Evolutionary conservation across 35 echinoderm and acorn worm species (phyloP).

Genomic region (Stichopus chloronotus): DNA sequence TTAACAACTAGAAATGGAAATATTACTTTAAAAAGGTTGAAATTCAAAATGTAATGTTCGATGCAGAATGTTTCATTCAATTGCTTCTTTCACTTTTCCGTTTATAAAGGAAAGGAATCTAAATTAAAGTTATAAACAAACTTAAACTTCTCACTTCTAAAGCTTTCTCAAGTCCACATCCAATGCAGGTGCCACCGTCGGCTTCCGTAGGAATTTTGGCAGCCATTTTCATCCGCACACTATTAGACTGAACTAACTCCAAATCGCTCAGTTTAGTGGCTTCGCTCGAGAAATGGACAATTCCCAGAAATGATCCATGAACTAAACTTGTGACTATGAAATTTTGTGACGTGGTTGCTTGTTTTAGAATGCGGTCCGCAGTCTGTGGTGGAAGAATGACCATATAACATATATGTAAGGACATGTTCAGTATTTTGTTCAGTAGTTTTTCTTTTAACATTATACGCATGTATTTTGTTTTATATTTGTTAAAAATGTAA

Average conservation of each 20-base stretch:
- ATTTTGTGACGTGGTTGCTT: background rate
- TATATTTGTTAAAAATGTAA: too few relatives aligned
- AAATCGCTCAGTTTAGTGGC: background rate
- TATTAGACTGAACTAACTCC: background rate
- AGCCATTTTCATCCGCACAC: background rate
- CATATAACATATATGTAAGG: background rate
- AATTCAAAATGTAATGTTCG: too few relatives aligned
- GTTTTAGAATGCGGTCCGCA: background rate
- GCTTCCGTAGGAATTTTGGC: background rate
- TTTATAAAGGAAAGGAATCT: too few relatives aligned
- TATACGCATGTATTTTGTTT: too few relatives aligned
- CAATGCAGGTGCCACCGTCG: background rate
- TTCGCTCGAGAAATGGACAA: constrained; percentile 1
- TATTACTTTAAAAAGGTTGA: too few relatives aligned
- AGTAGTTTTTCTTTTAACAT: too few relatives aligned
- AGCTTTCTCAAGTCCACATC: constrained; percentile 20
- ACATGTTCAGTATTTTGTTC: too few relatives aligned
- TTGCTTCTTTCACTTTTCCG: too few relatives aligned
- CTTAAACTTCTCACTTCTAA: background rate
- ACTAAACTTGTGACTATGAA: background rate
- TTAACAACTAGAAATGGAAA: too few relatives aligned
- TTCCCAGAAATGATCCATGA: background rate
- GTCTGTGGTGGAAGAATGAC: background rate
- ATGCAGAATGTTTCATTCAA: too few relatives aligned
- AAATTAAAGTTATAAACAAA: too few relatives aligned